These are phyloP conservation scores for Catalaphyllia jardinei DNA, from an alignment of 64 coral and sea anemone genomes.

Conservation along the genomic window DNA sequence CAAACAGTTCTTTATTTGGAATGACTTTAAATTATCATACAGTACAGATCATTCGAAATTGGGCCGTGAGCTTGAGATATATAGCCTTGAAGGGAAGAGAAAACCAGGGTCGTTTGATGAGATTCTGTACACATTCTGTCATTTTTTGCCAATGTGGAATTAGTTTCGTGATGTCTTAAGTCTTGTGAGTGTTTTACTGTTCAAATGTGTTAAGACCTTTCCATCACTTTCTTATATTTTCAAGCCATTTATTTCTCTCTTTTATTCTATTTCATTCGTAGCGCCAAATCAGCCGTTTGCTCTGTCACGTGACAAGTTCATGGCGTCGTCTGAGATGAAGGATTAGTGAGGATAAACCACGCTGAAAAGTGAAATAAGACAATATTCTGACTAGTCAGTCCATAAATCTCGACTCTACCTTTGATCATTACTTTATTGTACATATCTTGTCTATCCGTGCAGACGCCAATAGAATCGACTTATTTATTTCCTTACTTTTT, in stretches of 20 bases:
- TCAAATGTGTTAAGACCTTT: not conserved
- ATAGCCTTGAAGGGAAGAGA: too few species aligned
- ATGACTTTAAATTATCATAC: too few species aligned
- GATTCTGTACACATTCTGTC: too few species aligned
- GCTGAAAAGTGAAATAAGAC: constrained; percentile 20
- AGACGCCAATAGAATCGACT: not conserved
- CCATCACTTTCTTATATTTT: not conserved
- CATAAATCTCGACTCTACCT: not conserved
- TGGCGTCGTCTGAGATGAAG: constrained; percentile 26
- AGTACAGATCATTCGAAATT: too few species aligned
- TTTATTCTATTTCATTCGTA: constrained; percentile 27
- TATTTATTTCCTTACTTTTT: not conserved
- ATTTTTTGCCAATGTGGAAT: not conserved
- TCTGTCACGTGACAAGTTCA: constrained; percentile 34
- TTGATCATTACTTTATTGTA: not conserved
- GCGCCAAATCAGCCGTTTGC: constrained; percentile 50
- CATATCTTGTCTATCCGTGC: not conserved
- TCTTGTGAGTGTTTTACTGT: not conserved
- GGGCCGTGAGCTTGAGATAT: too few species aligned
- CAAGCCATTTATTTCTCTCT: constrained; percentile 22
- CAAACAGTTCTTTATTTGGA: too few species aligned
- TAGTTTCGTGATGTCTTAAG: not conserved
- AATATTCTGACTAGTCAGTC: not conserved
- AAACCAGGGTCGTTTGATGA: too few species aligned
- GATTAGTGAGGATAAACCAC: constrained; percentile 8